These are phyloP conservation scores for Heptranchias perlo DNA, from an alignment of 2,113 vertebrate genomes.

Conservation along the genomic window DNA sequence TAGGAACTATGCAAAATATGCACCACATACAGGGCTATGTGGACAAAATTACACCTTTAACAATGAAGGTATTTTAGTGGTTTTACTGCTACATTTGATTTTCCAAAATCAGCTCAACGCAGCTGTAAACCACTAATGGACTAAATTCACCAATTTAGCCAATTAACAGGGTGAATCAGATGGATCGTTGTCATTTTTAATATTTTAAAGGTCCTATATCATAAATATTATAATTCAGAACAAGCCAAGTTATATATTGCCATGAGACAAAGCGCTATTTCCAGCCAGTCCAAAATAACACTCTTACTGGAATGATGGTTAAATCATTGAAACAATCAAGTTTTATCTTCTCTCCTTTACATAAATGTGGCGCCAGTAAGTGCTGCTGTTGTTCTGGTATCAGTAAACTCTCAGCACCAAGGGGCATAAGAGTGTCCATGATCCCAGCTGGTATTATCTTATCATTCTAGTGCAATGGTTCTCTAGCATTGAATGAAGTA, in stretches of 20 bases:
- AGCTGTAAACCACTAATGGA: background rate
- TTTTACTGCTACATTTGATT: background rate
- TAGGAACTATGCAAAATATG: background rate
- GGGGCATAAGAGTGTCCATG: background rate
- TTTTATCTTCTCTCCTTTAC: background rate
- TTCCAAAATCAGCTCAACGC: background rate
- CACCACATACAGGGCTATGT: background rate
- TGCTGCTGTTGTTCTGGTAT: background rate
- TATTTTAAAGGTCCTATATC: background rate
- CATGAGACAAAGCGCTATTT: background rate
- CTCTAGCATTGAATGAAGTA: background rate
- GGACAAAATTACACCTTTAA: background rate
- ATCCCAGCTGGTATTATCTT: background rate
- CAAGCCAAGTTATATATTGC: background rate
- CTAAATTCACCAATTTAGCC: background rate
- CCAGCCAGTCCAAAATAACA: background rate
- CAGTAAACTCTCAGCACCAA: background rate
- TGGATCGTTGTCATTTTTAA: background rate
- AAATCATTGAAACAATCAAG: background rate
- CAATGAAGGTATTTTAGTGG: background rate
- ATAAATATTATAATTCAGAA: background rate
- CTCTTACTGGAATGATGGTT: background rate
- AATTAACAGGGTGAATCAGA: background rate
- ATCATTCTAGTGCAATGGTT: no score
- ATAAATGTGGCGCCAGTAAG: background rate